A percentile compares a stretch with the other conserved stretches of the same genome.
Conservation (phyloP, 2,113 vertebrate species). For the Lasiurus cinereus region DNA sequence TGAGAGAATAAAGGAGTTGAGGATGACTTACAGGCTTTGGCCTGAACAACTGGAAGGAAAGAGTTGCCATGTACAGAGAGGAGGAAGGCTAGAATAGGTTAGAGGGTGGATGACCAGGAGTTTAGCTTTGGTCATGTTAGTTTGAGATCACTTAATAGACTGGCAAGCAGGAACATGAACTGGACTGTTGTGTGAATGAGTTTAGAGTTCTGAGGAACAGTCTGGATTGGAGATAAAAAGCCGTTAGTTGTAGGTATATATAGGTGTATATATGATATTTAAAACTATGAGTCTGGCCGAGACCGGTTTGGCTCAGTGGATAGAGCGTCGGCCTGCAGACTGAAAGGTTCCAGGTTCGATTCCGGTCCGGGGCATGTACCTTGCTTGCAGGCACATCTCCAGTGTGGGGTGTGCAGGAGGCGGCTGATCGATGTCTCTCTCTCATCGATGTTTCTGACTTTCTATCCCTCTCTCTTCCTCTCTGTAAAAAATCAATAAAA, state of each 20-base stretch:
- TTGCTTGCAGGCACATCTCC: too few relatives aligned
- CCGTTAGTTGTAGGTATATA: neutral
- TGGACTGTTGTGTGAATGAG: slow-evolving; percentile 7
- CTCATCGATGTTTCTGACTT: too few relatives aligned
- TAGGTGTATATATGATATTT: slow-evolving; percentile 1
- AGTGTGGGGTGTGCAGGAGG: too few relatives aligned
- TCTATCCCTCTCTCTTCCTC: too few relatives aligned
- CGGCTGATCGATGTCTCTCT: too few relatives aligned
- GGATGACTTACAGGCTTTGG: neutral
- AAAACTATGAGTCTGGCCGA: neutral
- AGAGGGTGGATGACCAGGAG: neutral
- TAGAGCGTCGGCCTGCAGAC: too few relatives aligned
- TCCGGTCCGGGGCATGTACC: too few relatives aligned
- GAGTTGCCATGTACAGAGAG: neutral
- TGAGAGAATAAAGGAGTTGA: slow-evolving; percentile 15
- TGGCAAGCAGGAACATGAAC: slow-evolving; percentile 1
- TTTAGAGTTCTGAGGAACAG: neutral
- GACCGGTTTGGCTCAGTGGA: too few relatives aligned
- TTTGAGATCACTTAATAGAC: slow-evolving; percentile 13
- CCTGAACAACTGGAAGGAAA: neutral
- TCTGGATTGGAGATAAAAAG: neutral
- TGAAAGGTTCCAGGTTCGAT: too few relatives aligned
- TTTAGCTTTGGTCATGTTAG: neutral
- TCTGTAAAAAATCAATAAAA: too few relatives aligned
- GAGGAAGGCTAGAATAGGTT: neutral